Conservation (phyloP, 2,888 invertebrate species). For the Celastrina argiolus region DNA sequence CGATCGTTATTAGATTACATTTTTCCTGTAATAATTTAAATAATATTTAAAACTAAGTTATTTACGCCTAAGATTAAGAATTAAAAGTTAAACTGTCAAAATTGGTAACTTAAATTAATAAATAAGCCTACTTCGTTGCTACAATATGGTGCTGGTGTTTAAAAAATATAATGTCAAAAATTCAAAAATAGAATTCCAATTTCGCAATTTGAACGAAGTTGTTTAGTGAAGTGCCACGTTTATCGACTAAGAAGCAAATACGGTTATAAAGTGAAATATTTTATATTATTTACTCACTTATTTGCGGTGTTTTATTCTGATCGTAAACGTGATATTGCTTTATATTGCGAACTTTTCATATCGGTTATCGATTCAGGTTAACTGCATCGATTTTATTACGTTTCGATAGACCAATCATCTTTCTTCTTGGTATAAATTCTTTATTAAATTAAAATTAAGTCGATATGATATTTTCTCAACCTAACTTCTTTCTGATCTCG, state of each 20-base stretch:
- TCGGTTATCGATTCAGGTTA: conserved; percentile 22
- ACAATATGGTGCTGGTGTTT: too few species aligned
- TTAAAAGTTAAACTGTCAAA: too few species aligned
- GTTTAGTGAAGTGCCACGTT: conserved; percentile 5
- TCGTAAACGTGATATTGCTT: conserved; percentile 16
- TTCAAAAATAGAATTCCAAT: neutral
- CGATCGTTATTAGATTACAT: too few species aligned
- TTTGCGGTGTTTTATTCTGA: conserved; percentile 21
- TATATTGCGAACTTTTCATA: conserved; percentile 22
- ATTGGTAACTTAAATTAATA: too few species aligned
- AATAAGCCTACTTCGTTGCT: too few species aligned
- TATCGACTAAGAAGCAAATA: conserved; percentile 20
- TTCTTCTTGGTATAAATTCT: neutral
- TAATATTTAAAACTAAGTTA: too few species aligned
- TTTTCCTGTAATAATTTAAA: too few species aligned
- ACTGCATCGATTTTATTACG: conserved; percentile 23
- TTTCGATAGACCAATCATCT: neutral
- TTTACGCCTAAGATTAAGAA: too few species aligned
- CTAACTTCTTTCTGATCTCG: too few species aligned
- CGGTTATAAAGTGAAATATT: conserved; percentile 25
- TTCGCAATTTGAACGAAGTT: neutral
- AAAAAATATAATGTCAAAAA: too few species aligned
- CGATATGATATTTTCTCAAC: too few species aligned
- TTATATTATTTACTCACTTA: conserved; percentile 19
- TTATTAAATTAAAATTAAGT: neutral